Evolutionary conservation across 2,113 vertebrate species (phyloP), one percentile per base, ranked within the genome.

Genomic region (Lamprologus tigripictilis): DNA sequence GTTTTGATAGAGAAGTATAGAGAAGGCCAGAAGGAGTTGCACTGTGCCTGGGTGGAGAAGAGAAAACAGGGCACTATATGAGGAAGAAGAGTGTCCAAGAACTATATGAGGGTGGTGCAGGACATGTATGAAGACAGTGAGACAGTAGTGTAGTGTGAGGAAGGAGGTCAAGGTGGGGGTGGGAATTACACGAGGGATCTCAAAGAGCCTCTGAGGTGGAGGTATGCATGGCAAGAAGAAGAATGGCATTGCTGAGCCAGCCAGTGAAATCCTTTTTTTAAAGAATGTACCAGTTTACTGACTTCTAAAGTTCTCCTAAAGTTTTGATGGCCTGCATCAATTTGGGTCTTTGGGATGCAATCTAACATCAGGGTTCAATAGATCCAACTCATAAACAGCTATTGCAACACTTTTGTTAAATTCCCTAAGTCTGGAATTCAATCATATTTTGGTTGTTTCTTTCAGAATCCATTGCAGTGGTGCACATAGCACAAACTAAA

Each of bases 381-480:
- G 55, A 58, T 58, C 55, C 4, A 3, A 31, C 14, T 58, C 55
- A 58, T 9, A 58, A 58, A 58, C 8, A n/a, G 17, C 5, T n/a
- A 31, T 17, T 58, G 55, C 14, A 31, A 5, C 3, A 16, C 55
- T 58, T 61, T 61, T 61, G 9, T 61, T 61, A 3, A 19, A 61
- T 61, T 55, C 54, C 21, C 0, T 26, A 0, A 55, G 21, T 57
- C 54, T 26, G 0, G 21, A 23, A 0, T 55, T 61, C 28, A 61
- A 0, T 33, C 2, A 61, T 2, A 61, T 33, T 19, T 33, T 61
- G 28, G 0, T 61, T 61, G 57, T 61, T 19, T 61, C n/a, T 10
- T 10, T 61, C 9, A 10, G 2, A 61, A 61, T 61, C 57, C 28
- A 33, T 61, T 19, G 28, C 1, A 1, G 16, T 1, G 16, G 57